A percentile compares a stretch with the other conserved stretches of the same genome.
Evolutionary conservation across 2,797 vertebrate species (phyloP).

Genomic region (Paramormyrops hopkinsi): DNA sequence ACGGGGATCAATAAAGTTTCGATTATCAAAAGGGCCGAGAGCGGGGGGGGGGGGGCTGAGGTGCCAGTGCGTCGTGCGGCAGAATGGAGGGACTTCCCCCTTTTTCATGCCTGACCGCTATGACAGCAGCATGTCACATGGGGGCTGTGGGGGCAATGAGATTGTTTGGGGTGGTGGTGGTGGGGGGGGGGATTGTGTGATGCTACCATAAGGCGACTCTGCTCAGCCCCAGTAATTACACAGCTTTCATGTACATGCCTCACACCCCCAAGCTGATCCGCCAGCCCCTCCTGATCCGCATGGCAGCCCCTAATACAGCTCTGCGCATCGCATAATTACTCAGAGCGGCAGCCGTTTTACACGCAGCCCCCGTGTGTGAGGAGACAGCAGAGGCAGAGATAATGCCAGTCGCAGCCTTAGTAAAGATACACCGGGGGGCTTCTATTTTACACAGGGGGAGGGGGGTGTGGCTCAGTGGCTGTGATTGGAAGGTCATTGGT

Average conservation of each 20-base stretch:
- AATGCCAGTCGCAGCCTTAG: not conserved
- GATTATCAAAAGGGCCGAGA: too few species aligned
- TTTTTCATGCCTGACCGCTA: not conserved
- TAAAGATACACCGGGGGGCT: not conserved
- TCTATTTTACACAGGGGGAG: not conserved
- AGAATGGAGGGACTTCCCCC: not conserved
- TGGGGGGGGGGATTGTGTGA: not conserved
- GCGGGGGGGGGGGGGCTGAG: not conserved
- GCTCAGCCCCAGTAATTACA: conserved; percentile 32
- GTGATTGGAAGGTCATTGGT: not conserved
- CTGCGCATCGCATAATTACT: conserved; percentile 2
- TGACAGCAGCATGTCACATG: not conserved
- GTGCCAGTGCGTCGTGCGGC: not conserved
- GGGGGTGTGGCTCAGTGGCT: not conserved
- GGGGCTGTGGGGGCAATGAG: not conserved
- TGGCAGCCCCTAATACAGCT: conserved; percentile 21
- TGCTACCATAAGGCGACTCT: conserved; percentile 28
- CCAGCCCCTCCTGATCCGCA: not conserved
- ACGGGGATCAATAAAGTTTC: too few species aligned
- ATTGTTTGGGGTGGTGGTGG: not conserved
- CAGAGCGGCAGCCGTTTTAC: not conserved
- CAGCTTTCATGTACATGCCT: conserved; percentile 25
- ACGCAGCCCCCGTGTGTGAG: not conserved
- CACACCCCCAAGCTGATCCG: not conserved
- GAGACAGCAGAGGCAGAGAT: not conserved